These are phyloP conservation scores for Solenopsis fugax DNA, from an alignment of 1,140 invertebrate genomes.

Conservation along the genomic window DNA sequence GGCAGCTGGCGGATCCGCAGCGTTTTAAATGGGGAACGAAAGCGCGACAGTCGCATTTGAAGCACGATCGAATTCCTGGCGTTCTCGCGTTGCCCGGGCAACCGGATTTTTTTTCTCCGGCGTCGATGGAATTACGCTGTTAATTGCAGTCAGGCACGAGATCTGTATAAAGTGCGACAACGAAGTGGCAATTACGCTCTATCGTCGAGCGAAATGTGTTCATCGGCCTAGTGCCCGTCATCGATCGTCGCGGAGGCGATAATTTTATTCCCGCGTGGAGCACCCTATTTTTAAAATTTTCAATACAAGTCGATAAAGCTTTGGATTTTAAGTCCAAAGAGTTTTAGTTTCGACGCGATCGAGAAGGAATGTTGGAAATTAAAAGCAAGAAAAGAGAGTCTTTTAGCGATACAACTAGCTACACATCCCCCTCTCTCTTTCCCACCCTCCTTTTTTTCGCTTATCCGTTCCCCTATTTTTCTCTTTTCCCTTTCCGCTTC, in stretches of 20 bases:
- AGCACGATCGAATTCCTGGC: conserved; percentile 36
- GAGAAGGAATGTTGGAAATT: background rate
- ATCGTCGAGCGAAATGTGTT: conserved; percentile 33
- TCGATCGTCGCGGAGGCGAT: background rate
- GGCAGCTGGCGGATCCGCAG: background rate
- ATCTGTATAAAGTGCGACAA: conserved; percentile 61
- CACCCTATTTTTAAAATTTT: conserved; percentile 25
- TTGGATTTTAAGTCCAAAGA: background rate
- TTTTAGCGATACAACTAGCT: background rate
- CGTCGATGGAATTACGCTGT: conserved; percentile 55
- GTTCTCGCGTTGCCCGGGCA: conserved; percentile 34
- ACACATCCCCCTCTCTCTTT: background rate
- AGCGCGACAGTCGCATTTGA: conserved; percentile 1
- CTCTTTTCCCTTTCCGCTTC: background rate
- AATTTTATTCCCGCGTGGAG: background rate
- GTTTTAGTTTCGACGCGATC: background rate
- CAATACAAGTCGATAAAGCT: background rate
- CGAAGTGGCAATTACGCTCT: conserved; percentile 63
- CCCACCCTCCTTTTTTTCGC: background rate
- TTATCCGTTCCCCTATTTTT: background rate
- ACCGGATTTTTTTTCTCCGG: conserved; percentile 41
- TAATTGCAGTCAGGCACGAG: conserved; percentile 58
- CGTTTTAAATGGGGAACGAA: background rate
- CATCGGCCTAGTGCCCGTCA: conserved; percentile 23
- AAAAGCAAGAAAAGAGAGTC: background rate